A percentile compares a stretch with the other conserved stretches of the same genome.
Evolutionary conservation across 2,888 invertebrate species (phyloP).

Genomic region (Andrena praecox): DNA sequence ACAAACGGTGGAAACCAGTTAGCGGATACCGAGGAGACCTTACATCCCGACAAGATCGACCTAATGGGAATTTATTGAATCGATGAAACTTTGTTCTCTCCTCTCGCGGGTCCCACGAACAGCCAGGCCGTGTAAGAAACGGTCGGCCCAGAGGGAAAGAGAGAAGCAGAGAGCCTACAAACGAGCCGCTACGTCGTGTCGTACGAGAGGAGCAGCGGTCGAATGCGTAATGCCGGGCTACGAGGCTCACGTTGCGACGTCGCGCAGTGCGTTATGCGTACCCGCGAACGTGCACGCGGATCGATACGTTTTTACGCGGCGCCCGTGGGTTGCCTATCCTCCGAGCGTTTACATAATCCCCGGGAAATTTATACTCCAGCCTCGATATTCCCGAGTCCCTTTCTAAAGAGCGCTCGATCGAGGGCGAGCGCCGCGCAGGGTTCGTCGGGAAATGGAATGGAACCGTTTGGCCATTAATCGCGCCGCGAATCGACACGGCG

Average conservation of each 20-base stretch:
- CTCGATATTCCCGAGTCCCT: conserved; percentile 41
- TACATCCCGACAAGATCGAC: conserved; percentile 69
- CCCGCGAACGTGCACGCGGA: conserved; percentile 30
- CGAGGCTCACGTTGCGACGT: conserved; percentile 23
- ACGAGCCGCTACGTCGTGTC: conserved; percentile 66
- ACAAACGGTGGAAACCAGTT: conserved; percentile 60
- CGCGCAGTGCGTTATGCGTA: conserved; percentile 56
- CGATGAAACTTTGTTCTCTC: conserved; percentile 69
- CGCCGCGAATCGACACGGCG: conserved; percentile 6
- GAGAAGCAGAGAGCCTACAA: conserved; percentile 49
- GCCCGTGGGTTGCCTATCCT: conserved; percentile 32
- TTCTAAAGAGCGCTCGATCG: conserved; percentile 38
- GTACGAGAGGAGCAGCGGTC: conserved; percentile 50
- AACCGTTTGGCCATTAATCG: conserved; percentile 5
- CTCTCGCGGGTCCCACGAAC: conserved; percentile 52
- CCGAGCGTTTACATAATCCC: conserved; percentile 53
- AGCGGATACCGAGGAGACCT: conserved; percentile 62
- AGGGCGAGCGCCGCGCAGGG: neutral
- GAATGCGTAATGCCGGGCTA: conserved; percentile 55
- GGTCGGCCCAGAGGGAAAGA: conserved; percentile 19
- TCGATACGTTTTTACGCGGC: conserved; percentile 37
- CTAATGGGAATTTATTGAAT: conserved; percentile 74
- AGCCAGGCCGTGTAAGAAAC: conserved; percentile 56
- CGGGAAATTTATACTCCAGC: conserved; percentile 50
- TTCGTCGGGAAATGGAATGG: conserved; percentile 39